Evolutionary conservation across 2,888 invertebrate genomes (phyloP), one percentile per base, ranked within the genome.

Genomic region (Athetis lepigone): DNA sequence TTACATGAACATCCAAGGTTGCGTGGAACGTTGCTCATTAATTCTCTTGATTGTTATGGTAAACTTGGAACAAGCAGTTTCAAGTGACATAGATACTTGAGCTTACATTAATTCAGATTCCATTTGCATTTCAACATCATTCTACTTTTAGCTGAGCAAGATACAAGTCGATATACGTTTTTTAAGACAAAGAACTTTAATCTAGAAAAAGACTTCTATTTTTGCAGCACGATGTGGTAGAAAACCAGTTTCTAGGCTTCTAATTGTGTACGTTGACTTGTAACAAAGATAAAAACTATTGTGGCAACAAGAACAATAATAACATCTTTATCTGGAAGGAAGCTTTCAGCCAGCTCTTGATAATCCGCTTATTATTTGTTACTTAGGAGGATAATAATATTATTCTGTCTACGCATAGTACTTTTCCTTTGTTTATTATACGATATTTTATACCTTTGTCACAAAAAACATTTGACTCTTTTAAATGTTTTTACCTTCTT

Each of bases 301-400:
- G 21, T 45, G 59, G 33, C 43, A 64, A 67, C 59, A 63, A 42
- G 9, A 63, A 50, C 43, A 57, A 51, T 50, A 58, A 57, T 61
- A 71, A 49, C 40, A 49, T 47, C 56, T 68, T 64, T 73, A 61
- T 70, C 52, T 52, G 16, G 55, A 45, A 52, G 21, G 45, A 49
- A 56, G 57, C 57, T 61, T 54, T 55, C 54, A 27, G 52, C 36
- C 23, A 45, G 19, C 58, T 55, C 56, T 64, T 52, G 45, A 60
- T 68, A 70, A 70, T 79, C 54, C 54, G 42, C 67, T 62, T 68
- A 70, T 73, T 66, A 66, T 70, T 63, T 65, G 60, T 50, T 65
- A 61, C 11, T 7, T 50, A 40, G 29, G 27, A 63, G 16, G 50
- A 70, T 77, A 74, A 74, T 39, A 65, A 60, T 65, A 74, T 54